Base-by-base conservation (phyloP, 2,888 invertebrate genomes). In the Scrobipalpa costella region DNA sequence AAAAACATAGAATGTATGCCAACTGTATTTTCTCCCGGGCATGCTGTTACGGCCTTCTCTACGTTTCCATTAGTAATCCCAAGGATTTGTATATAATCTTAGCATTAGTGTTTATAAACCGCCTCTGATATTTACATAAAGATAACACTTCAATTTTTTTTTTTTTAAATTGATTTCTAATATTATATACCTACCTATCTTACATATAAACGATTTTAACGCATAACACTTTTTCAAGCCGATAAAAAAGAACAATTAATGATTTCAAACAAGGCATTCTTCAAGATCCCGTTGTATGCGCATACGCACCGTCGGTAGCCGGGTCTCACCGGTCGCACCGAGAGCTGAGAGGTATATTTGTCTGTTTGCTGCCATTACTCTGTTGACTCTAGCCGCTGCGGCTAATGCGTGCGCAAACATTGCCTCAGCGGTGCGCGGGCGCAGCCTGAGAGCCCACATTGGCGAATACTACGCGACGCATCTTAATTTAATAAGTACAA, bases 371-470 rank as follows among this genome's bases (percentile, higher is more conserved):
- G 85, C 52, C 52, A 52, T 52, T 86, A 87, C 84, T 77, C 69
- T 89, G 84, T 90, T 88, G 83, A 52, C 52, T 19, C n/a, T 75
- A 72, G 74, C 78, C 78, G 76, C 78, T 73, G 73, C 81, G 79
- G 80, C 86, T 90, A 90, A 90, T 90, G 90, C 89, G 90, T 88
- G 83, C 76, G 86, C 87, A 89, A 90, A 90, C 85, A 88, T 57
- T 62, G 68, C 69, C 40, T 15, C 40, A 61, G 61, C 47, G 34
- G 17, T 15, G 61, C 50, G 61, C 61, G 36, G 34, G 52, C 21
- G 52, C 52, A 49, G 44, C 40, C 13, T 40, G 11, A 13, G 40
- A 13, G 13, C 40, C 8, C 13, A n/a, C n/a, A 44, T 2, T 44
- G 44, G 15, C 44, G 9, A 44, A 44, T n/a, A 44, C n/a, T 44